A percentile compares a stretch with the other conserved stretches of the same genome.
These are phyloP conservation scores for Gasteruption jaculator DNA, from an alignment of 2,888 invertebrate species.

Conservation along the genomic window DNA sequence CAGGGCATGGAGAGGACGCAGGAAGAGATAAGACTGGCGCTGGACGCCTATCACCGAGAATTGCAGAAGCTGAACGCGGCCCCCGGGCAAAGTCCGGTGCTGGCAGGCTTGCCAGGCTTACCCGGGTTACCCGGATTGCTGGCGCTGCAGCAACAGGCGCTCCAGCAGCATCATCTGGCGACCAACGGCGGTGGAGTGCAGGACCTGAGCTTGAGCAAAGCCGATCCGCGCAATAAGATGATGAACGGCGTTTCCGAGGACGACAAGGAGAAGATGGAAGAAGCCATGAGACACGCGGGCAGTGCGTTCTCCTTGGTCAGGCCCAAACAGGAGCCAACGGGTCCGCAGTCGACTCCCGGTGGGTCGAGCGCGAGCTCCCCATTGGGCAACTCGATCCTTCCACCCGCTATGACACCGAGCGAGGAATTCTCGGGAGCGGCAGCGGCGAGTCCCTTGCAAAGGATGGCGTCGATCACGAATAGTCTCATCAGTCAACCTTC, in stretches of 20 bases:
- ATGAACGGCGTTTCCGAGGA: conserved; percentile 64
- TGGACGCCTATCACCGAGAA: conserved; percentile 91
- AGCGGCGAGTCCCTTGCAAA: conserved; percentile 89
- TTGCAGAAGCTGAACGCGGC: conserved; percentile 80
- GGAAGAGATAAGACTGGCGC: conserved; percentile 84
- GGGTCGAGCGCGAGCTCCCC: conserved; percentile 78
- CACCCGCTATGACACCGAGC: conserved; percentile 76
- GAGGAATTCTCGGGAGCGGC: conserved; percentile 77
- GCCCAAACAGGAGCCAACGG: conserved; percentile 73
- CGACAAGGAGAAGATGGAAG: conserved; percentile 66
- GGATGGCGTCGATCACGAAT: conserved; percentile 98
- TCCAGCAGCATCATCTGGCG: conserved; percentile 52
- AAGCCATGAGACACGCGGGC: conserved; percentile 71
- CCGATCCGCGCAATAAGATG: conserved; percentile 55
- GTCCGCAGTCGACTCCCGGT: conserved; percentile 64
- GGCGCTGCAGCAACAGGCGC: conserved; percentile 72
- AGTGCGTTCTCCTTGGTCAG: conserved; percentile 85
- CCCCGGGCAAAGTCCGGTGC: conserved; percentile 38
- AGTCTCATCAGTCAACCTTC: conserved; percentile 89
- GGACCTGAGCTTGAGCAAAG: conserved; percentile 80
- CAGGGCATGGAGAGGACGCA: conserved; percentile 57
- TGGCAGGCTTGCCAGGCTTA: conserved; percentile 58
- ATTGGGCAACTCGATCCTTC: conserved; percentile 78
- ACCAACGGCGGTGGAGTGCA: conserved; percentile 59
- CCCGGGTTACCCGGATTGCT: conserved; percentile 65